These are phyloP conservation scores for Dryomyza anilis DNA, from an alignment of 2,888 invertebrate species.

Conservation along the genomic window DNA sequence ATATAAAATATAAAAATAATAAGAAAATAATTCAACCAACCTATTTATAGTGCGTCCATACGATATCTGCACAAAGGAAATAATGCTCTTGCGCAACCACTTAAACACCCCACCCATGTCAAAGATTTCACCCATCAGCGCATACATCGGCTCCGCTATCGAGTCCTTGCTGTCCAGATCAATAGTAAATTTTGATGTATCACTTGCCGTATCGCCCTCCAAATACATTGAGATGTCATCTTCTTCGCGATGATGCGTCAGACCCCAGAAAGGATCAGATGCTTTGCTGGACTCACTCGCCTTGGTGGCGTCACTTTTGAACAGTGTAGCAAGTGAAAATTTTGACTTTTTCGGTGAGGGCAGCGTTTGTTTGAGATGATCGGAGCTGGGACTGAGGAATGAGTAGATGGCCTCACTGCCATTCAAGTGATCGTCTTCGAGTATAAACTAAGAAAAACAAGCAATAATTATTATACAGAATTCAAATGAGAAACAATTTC, in stretches of 20 bases:
- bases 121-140: constrained; percentile 85
- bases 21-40: constrained; percentile 62
- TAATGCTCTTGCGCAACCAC: constrained; percentile 84
- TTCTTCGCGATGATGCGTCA: constrained; percentile 68
- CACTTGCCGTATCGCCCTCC: constrained; percentile 67
- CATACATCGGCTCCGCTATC: constrained; percentile 89
- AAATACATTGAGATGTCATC: constrained; percentile 80
- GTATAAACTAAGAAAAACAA: constrained; percentile 69
- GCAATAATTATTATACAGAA: background rate
- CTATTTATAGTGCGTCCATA: constrained; percentile 91
- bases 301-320: constrained; percentile 73
- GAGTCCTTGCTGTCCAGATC: constrained; percentile 76
- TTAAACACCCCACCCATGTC: constrained; percentile 88
- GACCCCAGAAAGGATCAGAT: constrained; percentile 62
- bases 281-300: constrained; percentile 64
- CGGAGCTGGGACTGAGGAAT: constrained; percentile 90
- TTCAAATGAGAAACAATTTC: background rate
- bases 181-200: constrained; percentile 56
- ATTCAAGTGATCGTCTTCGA: constrained; percentile 84
- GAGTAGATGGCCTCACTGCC: constrained; percentile 89
- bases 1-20: no score
- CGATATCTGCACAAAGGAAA: constrained; percentile 89
- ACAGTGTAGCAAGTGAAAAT: constrained; percentile 84
- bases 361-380: constrained; percentile 79
- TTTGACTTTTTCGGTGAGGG: constrained; percentile 83